phyloP scores from a whole-genome alignment of 1,140 invertebrate species.

The Drosophila navojoa region DNA sequence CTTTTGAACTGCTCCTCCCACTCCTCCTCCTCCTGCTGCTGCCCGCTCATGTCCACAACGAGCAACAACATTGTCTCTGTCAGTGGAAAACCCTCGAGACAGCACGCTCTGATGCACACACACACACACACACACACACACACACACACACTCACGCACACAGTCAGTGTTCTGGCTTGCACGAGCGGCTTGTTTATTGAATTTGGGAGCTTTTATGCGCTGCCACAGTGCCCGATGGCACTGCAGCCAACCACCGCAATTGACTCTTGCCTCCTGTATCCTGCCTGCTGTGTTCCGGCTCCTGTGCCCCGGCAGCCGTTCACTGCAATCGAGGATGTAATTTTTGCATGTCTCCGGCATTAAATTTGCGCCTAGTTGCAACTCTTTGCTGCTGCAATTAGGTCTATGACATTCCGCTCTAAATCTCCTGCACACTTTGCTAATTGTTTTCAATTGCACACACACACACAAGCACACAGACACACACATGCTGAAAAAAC shows the following conservation, averaged over 20 bases:
- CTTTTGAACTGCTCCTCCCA: slow-evolving; percentile 27
- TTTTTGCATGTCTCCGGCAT: slow-evolving; percentile 81
- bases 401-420: slow-evolving; percentile 79
- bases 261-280: no score
- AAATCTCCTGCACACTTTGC: slow-evolving; percentile 77
- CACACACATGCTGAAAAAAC: slow-evolving; percentile 30
- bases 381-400: slow-evolving; percentile 65
- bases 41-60: slow-evolving; percentile 21
- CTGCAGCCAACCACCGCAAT: not conserved
- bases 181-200: slow-evolving; percentile 79
- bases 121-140: slow-evolving; percentile 24
- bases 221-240: slow-evolving; percentile 13
- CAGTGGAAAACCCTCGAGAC: slow-evolving; percentile 31
- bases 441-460: slow-evolving; percentile 80
- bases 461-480: slow-evolving; percentile 29
- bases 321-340: slow-evolving; percentile 76
- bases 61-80: slow-evolving; percentile 57
- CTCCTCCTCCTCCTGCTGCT: not conserved
- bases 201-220: slow-evolving; percentile 60
- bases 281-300: no score
- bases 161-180: slow-evolving; percentile 44
- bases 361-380: slow-evolving; percentile 61
- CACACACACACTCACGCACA: slow-evolving; percentile 15
- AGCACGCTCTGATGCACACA: slow-evolving; percentile 49
- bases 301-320: slow-evolving; percentile 1